phyloP scores from a whole-genome alignment of 1,140 invertebrate species.

The Oryctes rhinoceros region DNA sequence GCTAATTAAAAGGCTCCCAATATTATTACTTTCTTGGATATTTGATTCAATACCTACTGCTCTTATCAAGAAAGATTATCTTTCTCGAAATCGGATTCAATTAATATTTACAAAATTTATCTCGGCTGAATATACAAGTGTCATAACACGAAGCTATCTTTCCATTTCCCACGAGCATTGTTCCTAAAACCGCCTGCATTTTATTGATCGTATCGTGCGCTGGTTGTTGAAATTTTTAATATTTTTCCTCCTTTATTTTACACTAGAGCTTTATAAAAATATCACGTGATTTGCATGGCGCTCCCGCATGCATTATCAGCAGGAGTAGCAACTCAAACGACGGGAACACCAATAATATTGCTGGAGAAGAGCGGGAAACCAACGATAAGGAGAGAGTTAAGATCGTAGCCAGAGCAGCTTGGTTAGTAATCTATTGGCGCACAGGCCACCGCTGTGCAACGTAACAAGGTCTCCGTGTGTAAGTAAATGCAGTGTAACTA shows the following conservation, averaged over 20 bases:
- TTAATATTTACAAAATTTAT: too few species aligned
- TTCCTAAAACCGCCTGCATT: neutral
- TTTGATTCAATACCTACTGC: too few species aligned
- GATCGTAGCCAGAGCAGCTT: neutral
- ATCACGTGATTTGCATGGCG: constrained; percentile 27
- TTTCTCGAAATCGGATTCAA: too few species aligned
- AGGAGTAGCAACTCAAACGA: neutral
- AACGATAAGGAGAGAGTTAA: constrained; percentile 14
- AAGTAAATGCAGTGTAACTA: constrained; percentile 16
- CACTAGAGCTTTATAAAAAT: constrained; percentile 17
- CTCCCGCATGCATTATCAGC: constrained; percentile 13
- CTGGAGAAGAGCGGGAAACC: neutral
- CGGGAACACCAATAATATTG: neutral
- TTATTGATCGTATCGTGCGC: constrained; percentile 20
- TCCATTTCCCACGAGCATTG: neutral
- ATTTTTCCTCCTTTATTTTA: constrained; percentile 30
- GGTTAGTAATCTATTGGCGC: constrained; percentile 4
- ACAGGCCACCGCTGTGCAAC: neutral
- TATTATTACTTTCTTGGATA: too few species aligned
- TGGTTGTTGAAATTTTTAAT: constrained; percentile 28
- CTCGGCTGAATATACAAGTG: neutral
- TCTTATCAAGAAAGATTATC: too few species aligned
- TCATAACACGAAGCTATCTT: neutral
- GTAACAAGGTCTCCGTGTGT: constrained; percentile 8
- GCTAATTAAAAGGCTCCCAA: too few species aligned